Evolutionary conservation across 2,113 vertebrate genomes (phyloP).

Genomic region (Laterallus jamaicensis): DNA sequence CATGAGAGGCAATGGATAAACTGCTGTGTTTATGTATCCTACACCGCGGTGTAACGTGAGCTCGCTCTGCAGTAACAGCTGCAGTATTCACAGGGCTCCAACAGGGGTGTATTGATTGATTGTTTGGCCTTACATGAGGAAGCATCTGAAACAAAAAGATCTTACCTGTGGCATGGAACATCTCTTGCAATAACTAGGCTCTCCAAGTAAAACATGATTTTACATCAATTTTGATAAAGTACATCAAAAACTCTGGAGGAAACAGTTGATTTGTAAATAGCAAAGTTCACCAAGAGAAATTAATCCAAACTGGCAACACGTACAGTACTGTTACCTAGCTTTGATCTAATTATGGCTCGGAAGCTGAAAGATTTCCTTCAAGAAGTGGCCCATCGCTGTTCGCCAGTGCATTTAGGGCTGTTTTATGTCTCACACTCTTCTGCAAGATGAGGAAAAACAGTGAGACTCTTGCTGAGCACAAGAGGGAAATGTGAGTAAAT

Average conservation of each 20-base stretch:
- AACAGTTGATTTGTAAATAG: conserved; percentile 56
- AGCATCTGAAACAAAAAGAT: not conserved
- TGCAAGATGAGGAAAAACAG: conserved; percentile 86
- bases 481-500: conserved; percentile 21
- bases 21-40: not conserved
- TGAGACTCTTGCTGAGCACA: conserved; percentile 61
- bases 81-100: not conserved
- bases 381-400: conserved; percentile 87
- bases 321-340: conserved; percentile 84
- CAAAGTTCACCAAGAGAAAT: conserved; percentile 71
- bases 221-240: conserved; percentile 22
- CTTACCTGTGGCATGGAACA: conserved; percentile 66
- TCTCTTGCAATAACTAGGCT: conserved; percentile 12
- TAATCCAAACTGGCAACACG: conserved; percentile 58
- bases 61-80: not conserved
- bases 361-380: conserved; percentile 83
- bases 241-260: conserved; percentile 82
- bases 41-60: not conserved
- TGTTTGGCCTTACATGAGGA: not conserved
- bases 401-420: conserved; percentile 72
- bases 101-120: not conserved
- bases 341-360: conserved; percentile 81
- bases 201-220: conserved; percentile 1
- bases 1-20: not conserved
- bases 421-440: conserved; percentile 79